phyloP scores from a whole-genome alignment of 2,113 vertebrate species.

The Amphiprion percula region DNA sequence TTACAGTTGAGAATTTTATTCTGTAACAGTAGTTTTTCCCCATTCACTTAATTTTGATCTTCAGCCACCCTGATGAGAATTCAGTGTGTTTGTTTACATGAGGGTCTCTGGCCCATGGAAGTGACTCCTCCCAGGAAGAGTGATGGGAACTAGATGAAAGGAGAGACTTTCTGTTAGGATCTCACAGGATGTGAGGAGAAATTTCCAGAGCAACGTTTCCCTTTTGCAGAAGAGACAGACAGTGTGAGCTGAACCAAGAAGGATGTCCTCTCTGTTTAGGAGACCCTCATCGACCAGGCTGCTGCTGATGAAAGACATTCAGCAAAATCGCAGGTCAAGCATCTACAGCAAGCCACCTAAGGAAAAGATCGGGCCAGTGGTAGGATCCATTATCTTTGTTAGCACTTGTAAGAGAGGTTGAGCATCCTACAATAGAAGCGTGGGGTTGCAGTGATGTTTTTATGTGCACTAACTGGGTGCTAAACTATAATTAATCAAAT shows the following conservation, averaged over 20 bases:
- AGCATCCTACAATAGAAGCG: constrained; percentile 13
- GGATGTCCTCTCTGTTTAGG: constrained; percentile 70
- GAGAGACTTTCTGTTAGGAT: constrained; percentile 42
- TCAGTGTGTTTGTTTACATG: constrained; percentile 58
- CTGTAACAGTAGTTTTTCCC: not conserved
- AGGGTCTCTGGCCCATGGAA: constrained; percentile 37
- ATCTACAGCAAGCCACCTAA: constrained; percentile 83
- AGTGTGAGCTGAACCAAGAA: constrained; percentile 25
- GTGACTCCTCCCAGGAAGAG: constrained; percentile 72
- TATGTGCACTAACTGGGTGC: not conserved
- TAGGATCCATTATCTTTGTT: constrained; percentile 70
- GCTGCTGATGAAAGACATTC: constrained; percentile 30
- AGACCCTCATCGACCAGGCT: constrained; percentile 30
- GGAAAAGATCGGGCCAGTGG: constrained; percentile 81
- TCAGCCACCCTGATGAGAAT: constrained; percentile 23
- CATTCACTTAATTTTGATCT: constrained; percentile 1
- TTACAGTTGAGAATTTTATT: not conserved
- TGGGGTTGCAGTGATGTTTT: not conserved
- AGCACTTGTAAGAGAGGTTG: not conserved
- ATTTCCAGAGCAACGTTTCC: constrained; percentile 42
- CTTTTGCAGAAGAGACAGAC: constrained; percentile 19
- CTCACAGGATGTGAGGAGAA: constrained; percentile 66
- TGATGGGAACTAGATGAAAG: constrained; percentile 65
- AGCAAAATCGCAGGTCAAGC: constrained; percentile 56
- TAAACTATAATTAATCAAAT: constrained; percentile 3